phyloP scores from a whole-genome alignment of 2,888 invertebrate genomes.

The Trachelus iudaicus region DNA sequence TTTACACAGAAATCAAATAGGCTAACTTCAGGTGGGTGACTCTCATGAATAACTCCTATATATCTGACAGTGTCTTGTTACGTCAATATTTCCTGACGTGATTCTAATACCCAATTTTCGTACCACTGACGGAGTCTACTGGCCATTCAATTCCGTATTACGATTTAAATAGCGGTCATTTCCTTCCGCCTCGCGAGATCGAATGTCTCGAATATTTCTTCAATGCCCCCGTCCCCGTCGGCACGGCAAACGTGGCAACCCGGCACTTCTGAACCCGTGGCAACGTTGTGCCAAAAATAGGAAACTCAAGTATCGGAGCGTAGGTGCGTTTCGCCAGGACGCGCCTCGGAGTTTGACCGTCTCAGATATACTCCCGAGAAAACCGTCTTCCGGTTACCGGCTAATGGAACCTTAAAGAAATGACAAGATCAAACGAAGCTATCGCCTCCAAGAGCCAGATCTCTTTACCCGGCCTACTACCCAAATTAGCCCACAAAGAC shows the following conservation, averaged over 20 bases:
- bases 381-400: background rate
- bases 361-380: background rate
- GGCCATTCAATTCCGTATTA: background rate
- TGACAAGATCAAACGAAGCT: background rate
- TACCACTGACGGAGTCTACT: background rate
- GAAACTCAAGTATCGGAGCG: constrained; percentile 21
- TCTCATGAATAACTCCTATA: background rate
- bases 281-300: constrained; percentile 36
- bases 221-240: background rate
- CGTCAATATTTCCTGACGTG: background rate
- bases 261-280: constrained; percentile 5
- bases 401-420: background rate
- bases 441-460: background rate
- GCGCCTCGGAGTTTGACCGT: background rate
- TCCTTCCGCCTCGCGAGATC: background rate
- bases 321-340: constrained; percentile 10
- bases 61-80: background rate
- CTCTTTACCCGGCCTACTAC: background rate
- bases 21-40: background rate
- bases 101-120: background rate
- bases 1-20: no score
- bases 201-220: background rate
- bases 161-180: background rate
- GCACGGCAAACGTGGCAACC: background rate
- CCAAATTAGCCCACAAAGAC: background rate